Evolutionary conservation across 1,140 invertebrate species (phyloP).

Genomic region (Drosophila grimshawi): DNA sequence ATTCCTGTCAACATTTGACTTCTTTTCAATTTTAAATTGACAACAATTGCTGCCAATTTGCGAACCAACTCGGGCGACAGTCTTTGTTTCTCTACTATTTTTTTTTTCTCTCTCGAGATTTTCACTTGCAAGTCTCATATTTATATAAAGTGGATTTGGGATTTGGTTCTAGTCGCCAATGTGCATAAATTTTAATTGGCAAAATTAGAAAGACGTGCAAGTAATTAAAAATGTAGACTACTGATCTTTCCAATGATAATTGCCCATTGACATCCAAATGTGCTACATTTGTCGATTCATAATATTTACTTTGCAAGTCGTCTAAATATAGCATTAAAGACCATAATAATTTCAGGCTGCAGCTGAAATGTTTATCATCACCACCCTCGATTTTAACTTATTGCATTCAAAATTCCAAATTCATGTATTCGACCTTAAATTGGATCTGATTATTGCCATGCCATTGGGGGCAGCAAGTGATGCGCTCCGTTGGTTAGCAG

Average conservation of each 20-base stretch:
- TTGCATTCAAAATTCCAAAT: too few species aligned
- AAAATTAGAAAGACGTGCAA: conserved; percentile 38
- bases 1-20: conserved; percentile 72
- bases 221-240: conserved; percentile 60
- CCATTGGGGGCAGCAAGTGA: not conserved
- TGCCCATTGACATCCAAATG: not conserved
- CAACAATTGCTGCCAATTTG: conserved; percentile 77
- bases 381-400: too few species aligned
- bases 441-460: not conserved
- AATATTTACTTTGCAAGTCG: too few species aligned
- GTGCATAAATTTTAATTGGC: conserved; percentile 66
- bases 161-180: conserved; percentile 19
- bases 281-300: not conserved
- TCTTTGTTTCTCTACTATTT: not conserved
- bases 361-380: too few species aligned
- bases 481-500: conserved; percentile 34
- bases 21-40: conserved; percentile 83
- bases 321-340: too few species aligned
- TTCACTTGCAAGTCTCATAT: conserved; percentile 7
- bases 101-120: not conserved
- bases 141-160: conserved; percentile 25
- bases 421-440: not conserved
- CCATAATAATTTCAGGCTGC: too few species aligned
- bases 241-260: not conserved
- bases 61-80: conserved; percentile 21